A percentile compares a stretch with the other conserved stretches of the same genome.
Evolutionary conservation across 2,797 vertebrate genomes (phyloP).

Genomic region (Pipistrellus kuhlii): DNA sequence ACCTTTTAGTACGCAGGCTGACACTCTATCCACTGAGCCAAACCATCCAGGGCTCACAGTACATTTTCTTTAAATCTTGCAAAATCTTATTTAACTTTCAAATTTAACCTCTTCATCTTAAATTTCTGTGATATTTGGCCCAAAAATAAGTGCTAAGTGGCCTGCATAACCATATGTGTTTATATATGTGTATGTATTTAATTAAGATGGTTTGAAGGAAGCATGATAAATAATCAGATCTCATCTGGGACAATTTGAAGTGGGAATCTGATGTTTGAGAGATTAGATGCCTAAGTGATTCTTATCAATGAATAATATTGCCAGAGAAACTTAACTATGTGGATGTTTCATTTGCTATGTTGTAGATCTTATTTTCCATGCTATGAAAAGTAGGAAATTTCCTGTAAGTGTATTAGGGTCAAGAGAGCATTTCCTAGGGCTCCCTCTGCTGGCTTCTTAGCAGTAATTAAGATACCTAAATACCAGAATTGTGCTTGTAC

Average conservation of each 20-base stretch:
- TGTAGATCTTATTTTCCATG: slow-evolving; percentile 28
- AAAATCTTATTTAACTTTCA: slow-evolving; percentile 47
- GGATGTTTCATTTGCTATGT: not conserved
- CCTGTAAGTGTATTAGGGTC: not conserved
- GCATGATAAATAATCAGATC: not conserved
- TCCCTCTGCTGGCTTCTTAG: slow-evolving; percentile 58
- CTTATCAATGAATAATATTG: slow-evolving; percentile 33
- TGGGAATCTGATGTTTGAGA: slow-evolving; percentile 47
- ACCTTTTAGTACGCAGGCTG: too few relatives aligned
- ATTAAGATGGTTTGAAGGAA: slow-evolving; percentile 50
- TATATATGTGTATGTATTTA: not conserved
- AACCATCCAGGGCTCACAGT: not conserved
- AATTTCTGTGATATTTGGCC: not conserved
- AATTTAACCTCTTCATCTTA: slow-evolving; percentile 39
- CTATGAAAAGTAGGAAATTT: slow-evolving; percentile 34
- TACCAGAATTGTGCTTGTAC: slow-evolving; percentile 43
- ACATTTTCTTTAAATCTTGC: slow-evolving; percentile 19
- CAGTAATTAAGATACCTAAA: slow-evolving; percentile 30
- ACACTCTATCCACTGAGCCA: too few relatives aligned
- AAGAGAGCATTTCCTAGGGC: slow-evolving; percentile 34
- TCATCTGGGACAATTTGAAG: not conserved
- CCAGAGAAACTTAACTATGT: slow-evolving; percentile 15
- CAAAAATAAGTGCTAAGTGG: slow-evolving; percentile 45
- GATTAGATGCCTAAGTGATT: slow-evolving; percentile 21
- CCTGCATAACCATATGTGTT: not conserved